Base-by-base conservation (phyloP, 1,140 invertebrate genomes). In the Conus ventricosus region DNA sequence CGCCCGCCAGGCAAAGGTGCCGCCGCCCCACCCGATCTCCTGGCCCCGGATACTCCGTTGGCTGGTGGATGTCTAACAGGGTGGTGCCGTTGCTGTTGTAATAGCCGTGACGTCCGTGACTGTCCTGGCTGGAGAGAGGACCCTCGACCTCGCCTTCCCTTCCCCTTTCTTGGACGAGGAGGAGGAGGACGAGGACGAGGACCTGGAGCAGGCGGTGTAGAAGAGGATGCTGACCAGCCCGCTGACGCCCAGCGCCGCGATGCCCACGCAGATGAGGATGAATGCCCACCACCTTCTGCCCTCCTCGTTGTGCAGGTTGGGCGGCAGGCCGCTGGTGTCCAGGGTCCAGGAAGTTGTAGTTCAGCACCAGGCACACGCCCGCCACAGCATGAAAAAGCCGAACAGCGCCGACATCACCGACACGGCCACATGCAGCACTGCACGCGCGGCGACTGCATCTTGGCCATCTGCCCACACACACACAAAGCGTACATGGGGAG, bases 271-370 rank as follows among this genome's bases (percentile, higher is more conserved):
- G 25, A 91, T 90, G 10, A 93, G 83, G 57, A 93, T 92, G 60
- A 93, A 93, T 92, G 23, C 92, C 92, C 11, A 93, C 91, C 53
- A 85, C 89, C 76, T 89, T 92, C 85, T 92, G 76, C 91, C 92
- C 71, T 92, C 92, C 78, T 93, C 91, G 71, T 91, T 93, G 80
- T 91, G 90, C 39, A 91, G 87, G 83, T 91, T 84, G 4, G 90
- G 90, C 4, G 91, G 91, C 8, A 93, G 87, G 8, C 91, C 91
- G 57, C 89, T 89, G 25, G 91, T 90, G 81, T 90, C 89, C 71
- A 91, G 89, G 89, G 85, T 93, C 91, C 84, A 93, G 85, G 75
- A 91, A 89, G 57, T 89, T 90, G 84, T 92, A 92, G 85, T 93
- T 93, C 54, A 93, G 88, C 20, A 92, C 90, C 27, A 93, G 91